Conservation (phyloP, 35 echinoderm and acorn worm species). For the Acanthaster planci region DNA sequence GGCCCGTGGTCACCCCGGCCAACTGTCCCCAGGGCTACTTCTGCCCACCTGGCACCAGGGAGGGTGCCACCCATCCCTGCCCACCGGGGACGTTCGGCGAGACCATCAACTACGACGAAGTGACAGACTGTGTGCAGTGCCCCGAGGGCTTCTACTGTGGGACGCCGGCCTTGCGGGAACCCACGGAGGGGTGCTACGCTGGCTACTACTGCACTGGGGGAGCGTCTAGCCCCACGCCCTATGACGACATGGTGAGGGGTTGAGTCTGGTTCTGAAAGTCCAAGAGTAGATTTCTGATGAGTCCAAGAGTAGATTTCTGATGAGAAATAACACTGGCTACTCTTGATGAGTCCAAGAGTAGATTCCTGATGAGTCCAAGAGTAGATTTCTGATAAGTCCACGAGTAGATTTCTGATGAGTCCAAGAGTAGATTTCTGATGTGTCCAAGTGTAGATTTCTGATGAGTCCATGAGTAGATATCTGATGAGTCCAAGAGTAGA, state of each 20-base stretch:
- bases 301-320: no score
- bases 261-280: not conserved
- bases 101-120: conserved; percentile 36
- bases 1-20: conserved; percentile 65
- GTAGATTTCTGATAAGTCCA: no score
- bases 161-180: conserved; percentile 60
- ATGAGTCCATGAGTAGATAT: no score
- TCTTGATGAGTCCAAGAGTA: no score
- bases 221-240: conserved; percentile 79
- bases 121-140: conserved; percentile 76
- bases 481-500: no score
- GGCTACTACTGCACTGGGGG: conserved; percentile 93
- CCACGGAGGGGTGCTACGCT: conserved; percentile 89
- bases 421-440: no score
- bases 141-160: conserved; percentile 87
- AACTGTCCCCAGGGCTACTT: conserved; percentile 88
- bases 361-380: no score
- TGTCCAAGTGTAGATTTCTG: no score
- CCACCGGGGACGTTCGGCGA: conserved; percentile 85
- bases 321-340: no score
- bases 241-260: conserved; percentile 83
- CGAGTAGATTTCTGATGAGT: no score
- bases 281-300: no score
- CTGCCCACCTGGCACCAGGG: conserved; percentile 79
- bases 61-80: conserved; percentile 65